phyloP scores from a whole-genome alignment of 2,888 invertebrate genomes.

The Eupithecia abbreviata region DNA sequence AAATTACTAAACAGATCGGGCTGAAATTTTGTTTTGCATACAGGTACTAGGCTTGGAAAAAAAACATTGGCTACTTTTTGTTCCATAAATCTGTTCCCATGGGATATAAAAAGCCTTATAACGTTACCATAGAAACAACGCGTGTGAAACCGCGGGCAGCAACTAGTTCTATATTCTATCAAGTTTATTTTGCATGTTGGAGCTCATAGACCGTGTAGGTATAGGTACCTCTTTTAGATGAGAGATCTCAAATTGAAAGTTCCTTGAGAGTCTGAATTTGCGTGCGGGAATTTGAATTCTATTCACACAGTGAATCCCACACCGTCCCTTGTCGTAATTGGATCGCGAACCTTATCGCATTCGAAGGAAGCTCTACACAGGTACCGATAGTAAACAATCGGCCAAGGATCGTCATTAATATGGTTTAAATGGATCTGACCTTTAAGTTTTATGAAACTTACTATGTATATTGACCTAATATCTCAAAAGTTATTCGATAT shows the following conservation, averaged over 20 bases:
- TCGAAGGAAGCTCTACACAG: conserved; percentile 9
- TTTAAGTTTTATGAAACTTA: neutral
- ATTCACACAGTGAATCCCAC: conserved; percentile 18
- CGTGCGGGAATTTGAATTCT: conserved; percentile 26
- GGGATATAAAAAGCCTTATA: too few species aligned
- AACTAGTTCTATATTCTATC: too few species aligned
- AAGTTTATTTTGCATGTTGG: neutral
- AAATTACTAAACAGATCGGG: too few species aligned
- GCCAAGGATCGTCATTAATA: neutral
- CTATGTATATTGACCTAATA: too few species aligned
- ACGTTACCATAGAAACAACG: too few species aligned
- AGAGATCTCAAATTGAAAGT: conserved; percentile 2
- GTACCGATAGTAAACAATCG: neutral
- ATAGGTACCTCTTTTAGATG: neutral
- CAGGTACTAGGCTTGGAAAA: too few species aligned
- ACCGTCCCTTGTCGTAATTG: conserved; percentile 16
- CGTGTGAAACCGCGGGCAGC: too few species aligned
- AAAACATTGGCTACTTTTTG: too few species aligned
- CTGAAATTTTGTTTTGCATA: too few species aligned
- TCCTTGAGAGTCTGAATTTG: conserved; percentile 14
- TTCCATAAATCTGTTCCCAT: too few species aligned
- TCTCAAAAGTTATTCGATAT: too few species aligned
- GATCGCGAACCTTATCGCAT: conserved; percentile 13
- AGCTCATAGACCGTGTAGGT: neutral
- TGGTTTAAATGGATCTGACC: neutral